Evolutionary conservation across 2,797 vertebrate genomes (phyloP).

Genomic region (Chaetophractus vellerosus): DNA sequence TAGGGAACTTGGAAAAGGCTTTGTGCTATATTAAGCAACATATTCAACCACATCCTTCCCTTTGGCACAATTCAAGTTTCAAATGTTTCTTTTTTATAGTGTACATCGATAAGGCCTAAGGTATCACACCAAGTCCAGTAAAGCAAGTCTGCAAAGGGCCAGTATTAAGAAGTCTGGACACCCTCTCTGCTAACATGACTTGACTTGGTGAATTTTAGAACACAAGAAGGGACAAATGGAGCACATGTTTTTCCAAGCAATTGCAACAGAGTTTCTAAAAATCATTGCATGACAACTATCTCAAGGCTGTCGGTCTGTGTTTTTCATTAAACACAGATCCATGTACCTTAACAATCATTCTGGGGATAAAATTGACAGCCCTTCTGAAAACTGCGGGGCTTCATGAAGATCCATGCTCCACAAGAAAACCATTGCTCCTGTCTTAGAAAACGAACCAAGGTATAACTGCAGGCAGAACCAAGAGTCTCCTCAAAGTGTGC

Average conservation of each 20-base stretch:
- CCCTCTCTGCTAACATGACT: neutral
- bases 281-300: neutral
- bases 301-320: neutral
- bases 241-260: neutral
- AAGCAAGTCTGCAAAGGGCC: neutral
- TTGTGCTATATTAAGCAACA: neutral
- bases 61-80: neutral
- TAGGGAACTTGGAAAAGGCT: neutral
- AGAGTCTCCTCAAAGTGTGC: neutral
- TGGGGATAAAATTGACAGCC: neutral
- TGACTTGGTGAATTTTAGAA: neutral
- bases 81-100: neutral
- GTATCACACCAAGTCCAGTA: neutral
- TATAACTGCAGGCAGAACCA: neutral
- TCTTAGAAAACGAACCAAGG: neutral
- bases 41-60: neutral
- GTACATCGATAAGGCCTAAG: neutral
- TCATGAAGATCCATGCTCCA: neutral
- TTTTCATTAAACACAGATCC: neutral
- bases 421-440: neutral
- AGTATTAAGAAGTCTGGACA: neutral
- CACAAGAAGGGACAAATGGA: neutral
- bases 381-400: neutral
- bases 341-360: neutral
- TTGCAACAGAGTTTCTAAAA: conserved; percentile 16